phyloP scores from a whole-genome alignment of 2,888 invertebrate species.

The Caenorhabditis virilis region DNA sequence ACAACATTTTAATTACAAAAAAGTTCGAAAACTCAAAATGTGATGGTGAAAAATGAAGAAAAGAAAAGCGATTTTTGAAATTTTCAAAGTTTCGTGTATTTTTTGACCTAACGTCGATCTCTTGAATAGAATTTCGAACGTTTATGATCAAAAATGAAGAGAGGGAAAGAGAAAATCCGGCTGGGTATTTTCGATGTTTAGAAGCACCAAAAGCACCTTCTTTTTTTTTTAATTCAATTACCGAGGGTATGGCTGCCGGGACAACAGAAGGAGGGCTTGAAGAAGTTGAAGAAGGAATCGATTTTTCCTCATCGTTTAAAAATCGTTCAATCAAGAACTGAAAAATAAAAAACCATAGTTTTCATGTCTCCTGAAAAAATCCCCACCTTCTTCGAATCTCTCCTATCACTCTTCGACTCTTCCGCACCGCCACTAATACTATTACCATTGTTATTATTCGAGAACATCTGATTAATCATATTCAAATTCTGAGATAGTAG shows the following conservation, averaged over 20 bases:
- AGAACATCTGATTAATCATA: constrained; percentile 13
- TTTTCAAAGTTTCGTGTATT: too few species aligned
- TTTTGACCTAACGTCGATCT: too few species aligned
- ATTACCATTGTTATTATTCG: constrained; percentile 22
- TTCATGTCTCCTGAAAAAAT: not conserved
- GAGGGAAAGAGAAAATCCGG: too few species aligned
- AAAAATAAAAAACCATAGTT: constrained; percentile 2
- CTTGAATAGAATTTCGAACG: too few species aligned
- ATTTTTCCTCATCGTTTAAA: constrained; percentile 26
- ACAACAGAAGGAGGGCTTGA: constrained; percentile 15
- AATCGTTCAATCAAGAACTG: constrained; percentile 39
- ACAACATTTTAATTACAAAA: too few species aligned
- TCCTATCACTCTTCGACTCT: constrained; percentile 33
- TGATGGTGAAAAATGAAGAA: too few species aligned
- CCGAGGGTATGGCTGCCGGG: constrained; percentile 36
- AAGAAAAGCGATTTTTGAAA: too few species aligned
- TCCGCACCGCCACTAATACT: constrained; percentile 11
- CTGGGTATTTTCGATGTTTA: too few species aligned
- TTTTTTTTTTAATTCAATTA: too few species aligned
- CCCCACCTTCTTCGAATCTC: constrained; percentile 33
- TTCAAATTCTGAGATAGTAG: constrained; percentile 19
- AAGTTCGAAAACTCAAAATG: too few species aligned
- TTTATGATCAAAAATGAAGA: too few species aligned
- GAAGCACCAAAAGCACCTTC: too few species aligned
- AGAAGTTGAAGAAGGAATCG: constrained; percentile 7